Conservation (phyloP, 37 sponge, comb jelly and placozoan genomes). For the Ephydatia muelleri region DNA sequence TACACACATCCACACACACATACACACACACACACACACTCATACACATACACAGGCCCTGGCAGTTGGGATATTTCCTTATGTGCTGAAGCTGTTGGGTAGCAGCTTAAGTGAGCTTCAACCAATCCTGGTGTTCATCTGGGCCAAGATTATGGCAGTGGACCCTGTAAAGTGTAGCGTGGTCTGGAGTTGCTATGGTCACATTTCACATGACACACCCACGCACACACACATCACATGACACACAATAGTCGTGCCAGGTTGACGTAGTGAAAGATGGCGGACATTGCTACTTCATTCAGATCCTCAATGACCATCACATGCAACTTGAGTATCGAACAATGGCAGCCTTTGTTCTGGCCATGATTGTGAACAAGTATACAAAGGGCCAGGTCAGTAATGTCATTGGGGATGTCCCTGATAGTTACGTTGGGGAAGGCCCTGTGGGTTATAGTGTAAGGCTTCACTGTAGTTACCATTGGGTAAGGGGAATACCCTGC, state of each 20-base stretch:
- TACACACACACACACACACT: not conserved
- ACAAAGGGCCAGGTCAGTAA: slow-evolving; percentile 66
- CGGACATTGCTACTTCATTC: slow-evolving; percentile 85
- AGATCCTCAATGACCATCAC: slow-evolving; percentile 69
- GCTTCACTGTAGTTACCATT: too few relatives aligned
- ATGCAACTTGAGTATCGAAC: slow-evolving; percentile 89
- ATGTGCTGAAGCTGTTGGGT: slow-evolving; percentile 92
- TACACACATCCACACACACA: not conserved
- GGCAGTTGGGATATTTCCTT: slow-evolving; percentile 97
- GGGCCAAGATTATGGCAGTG: slow-evolving; percentile 96
- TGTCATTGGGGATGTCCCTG: not conserved
- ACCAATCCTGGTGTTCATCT: slow-evolving; percentile 92
- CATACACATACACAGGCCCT: slow-evolving; percentile 45
- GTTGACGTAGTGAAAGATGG: slow-evolving; percentile 84
- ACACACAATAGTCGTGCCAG: slow-evolving; percentile 73
- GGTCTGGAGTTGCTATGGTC: not conserved
- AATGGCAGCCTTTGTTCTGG: slow-evolving; percentile 89
- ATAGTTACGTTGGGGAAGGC: not conserved
- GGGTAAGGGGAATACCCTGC: not conserved
- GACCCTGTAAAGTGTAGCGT: slow-evolving; percentile 60
- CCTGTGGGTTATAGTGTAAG: too few relatives aligned
- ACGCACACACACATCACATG: not conserved
- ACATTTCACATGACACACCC: not conserved
- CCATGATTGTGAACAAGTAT: slow-evolving; percentile 69
- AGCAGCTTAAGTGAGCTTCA: slow-evolving; percentile 91